Conservation (phyloP, 2,113 vertebrate species). For the Pogonocichla stellata region DNA sequence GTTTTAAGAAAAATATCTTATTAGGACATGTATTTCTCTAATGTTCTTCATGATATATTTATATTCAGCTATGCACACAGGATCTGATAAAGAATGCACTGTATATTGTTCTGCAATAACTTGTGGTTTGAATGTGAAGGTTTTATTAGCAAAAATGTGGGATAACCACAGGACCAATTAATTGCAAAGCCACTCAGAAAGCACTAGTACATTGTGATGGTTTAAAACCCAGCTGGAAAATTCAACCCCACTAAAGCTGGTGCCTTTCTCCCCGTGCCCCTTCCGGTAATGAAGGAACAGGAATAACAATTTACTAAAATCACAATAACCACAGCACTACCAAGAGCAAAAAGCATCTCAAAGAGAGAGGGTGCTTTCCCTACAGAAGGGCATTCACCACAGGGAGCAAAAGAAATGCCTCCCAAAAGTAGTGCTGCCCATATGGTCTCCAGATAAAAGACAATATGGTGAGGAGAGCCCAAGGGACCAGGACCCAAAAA, state of each 20-base stretch:
- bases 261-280: neutral
- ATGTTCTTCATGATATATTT: neutral
- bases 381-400: neutral
- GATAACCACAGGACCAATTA: neutral
- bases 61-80: neutral
- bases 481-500: neutral
- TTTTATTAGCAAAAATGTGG: neutral
- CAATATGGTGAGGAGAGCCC: neutral
- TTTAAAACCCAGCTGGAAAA: neutral
- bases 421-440: neutral
- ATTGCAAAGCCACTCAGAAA: neutral
- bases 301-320: neutral
- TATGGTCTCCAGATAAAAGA: neutral
- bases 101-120: neutral
- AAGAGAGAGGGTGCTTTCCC: neutral
- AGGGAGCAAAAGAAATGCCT: neutral
- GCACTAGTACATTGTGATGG: neutral
- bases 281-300: neutral
- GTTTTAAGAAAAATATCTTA: neutral
- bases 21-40: neutral
- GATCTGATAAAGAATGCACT: neutral
- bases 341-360: neutral
- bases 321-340: neutral
- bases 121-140: neutral
- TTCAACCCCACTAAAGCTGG: neutral